Evolutionary conservation across 1,140 invertebrate species (phyloP), one percentile per base, ranked within the genome.

Genomic region (Aethina tumida): DNA sequence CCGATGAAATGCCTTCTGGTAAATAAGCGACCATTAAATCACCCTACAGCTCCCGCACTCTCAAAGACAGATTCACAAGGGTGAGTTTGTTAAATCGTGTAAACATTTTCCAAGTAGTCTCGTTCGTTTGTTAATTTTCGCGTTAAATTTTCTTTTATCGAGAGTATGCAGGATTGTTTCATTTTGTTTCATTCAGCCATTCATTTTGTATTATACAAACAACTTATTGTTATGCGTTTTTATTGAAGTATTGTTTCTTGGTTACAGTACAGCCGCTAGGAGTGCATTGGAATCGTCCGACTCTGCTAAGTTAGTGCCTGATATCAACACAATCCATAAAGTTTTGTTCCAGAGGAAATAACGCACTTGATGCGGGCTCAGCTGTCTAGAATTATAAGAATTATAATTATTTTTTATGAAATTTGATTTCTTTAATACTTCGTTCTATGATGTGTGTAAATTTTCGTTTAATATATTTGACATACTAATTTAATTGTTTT

Each of bases 1-100:
- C 81, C 83, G 3, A 86, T 86, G 83, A 82, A 83, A 53, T 84
- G 81, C 62, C 66, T 81, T 14, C 60, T 84, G 21, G 79, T 82
- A n/a, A 81, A 80, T 67, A 74, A 77, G 28, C 62, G 76, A 52
- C 70, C 73, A 15, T 69, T 75, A 49, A 70, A 70, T 55, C 73
- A 74, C 52, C 66, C 73, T 16, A 69, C 66, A 8, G 70, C 63
- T 13, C 62, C 70, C 15, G 66, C 67, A 16, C 62, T 68, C 9
- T 40, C 33, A 4, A 55, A 55, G 38, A 29, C n/a, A n/a, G n/a
- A n/a, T n/a, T n/a, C 36, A 12, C 47, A 50, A 26, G 43, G 33
- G 38, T 50, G 52, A 36, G 47, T 48, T 16, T 16, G 12, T 16
- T 33, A 5, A 33, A 33, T 40, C 9, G 27, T 38, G 22, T 29